Conservation (phyloP, 2,797 vertebrate genomes). For the Morelia viridis region DNA sequence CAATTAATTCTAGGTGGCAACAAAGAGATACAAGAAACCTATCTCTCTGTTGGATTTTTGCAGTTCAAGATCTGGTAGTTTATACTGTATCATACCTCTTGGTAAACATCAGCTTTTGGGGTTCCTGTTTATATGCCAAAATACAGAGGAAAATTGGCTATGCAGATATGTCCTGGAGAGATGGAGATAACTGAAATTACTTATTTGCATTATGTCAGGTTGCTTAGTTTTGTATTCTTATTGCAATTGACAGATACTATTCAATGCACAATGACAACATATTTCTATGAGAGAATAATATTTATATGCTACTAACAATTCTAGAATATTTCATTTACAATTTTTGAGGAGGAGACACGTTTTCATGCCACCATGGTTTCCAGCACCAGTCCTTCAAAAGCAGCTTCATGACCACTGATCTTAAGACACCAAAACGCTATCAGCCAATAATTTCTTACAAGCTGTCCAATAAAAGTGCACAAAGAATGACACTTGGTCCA, state of each 20-base stretch:
- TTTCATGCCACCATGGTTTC: background rate
- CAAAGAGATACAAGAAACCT: background rate
- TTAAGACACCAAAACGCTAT: background rate
- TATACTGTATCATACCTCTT: background rate
- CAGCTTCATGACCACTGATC: background rate
- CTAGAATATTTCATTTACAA: slow-evolving; percentile 54
- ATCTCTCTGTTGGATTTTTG: background rate
- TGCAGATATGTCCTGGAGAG: slow-evolving; percentile 24
- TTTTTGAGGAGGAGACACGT: background rate
- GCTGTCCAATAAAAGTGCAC: background rate
- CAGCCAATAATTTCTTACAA: background rate
- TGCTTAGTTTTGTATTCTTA: slow-evolving; percentile 25
- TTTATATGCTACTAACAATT: slow-evolving; percentile 51
- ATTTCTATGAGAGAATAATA: slow-evolving; percentile 55
- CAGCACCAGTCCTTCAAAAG: background rate
- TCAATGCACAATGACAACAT: slow-evolving; percentile 47
- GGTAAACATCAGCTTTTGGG: background rate
- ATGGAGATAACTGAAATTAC: slow-evolving; percentile 36
- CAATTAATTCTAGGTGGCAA: background rate
- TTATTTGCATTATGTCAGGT: slow-evolving; percentile 19
- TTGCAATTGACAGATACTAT: slow-evolving; percentile 53
- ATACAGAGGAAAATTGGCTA: background rate
- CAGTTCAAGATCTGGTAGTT: background rate
- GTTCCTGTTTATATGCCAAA: background rate
- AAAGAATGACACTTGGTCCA: background rate